Evolutionary conservation across 2,888 invertebrate species (phyloP).

Genomic region (Chesias legatella): DNA sequence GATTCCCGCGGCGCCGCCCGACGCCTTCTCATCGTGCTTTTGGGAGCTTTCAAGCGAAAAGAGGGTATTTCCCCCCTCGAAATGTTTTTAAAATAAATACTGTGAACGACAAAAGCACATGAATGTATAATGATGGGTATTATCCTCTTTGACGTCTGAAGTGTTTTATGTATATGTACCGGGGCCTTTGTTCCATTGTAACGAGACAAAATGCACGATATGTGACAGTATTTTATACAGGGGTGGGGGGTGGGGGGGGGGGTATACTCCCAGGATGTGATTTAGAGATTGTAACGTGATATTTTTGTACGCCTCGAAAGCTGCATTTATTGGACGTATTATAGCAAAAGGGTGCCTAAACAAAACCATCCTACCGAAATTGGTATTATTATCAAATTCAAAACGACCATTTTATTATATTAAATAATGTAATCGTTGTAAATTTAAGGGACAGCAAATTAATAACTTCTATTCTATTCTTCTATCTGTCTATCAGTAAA

Average conservation of each 20-base stretch:
- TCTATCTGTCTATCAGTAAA: too few species aligned
- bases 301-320: conserved; percentile 63
- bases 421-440: too few species aligned
- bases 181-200: conserved; percentile 73
- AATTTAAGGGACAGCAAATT: too few species aligned
- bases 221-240: conserved; percentile 52
- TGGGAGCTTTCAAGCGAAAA: conserved; percentile 74
- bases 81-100: conserved; percentile 76
- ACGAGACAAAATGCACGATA: conserved; percentile 60
- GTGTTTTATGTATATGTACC: conserved; percentile 77
- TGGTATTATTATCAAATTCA: too few species aligned
- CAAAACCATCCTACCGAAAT: conserved; percentile 3
- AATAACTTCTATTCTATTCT: too few species aligned
- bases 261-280: conserved; percentile 62
- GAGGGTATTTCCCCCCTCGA: conserved; percentile 72
- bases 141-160: conserved; percentile 73
- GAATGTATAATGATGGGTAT: conserved; percentile 79
- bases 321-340: conserved; percentile 54
- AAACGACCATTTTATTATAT: too few species aligned
- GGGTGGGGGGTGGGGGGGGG: too few species aligned
- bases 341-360: conserved; percentile 26
- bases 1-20: conserved; percentile 48
- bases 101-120: conserved; percentile 77
- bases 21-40: conserved; percentile 67
- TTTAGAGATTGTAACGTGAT: conserved; percentile 69